Conservation (phyloP, 1,140 invertebrate genomes). For the Pentalonia nigronervosa region DNA sequence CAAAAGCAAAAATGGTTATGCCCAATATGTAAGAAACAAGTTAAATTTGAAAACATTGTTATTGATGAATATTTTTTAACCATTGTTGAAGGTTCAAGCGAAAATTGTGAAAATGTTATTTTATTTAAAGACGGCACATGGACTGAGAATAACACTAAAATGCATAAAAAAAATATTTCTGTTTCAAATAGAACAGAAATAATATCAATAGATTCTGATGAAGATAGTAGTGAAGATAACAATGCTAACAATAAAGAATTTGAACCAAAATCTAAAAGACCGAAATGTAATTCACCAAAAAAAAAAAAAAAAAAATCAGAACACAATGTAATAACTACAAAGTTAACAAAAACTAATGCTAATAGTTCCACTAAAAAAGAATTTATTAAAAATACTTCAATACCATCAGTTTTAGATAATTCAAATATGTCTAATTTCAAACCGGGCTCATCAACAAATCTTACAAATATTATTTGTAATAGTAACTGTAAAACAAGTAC, state of each 20-base stretch:
- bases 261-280: neutral
- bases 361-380: neutral
- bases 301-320: slow-evolving; percentile 14
- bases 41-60: slow-evolving; percentile 28
- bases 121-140: slow-evolving; percentile 37
- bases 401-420: neutral
- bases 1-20: slow-evolving; percentile 97
- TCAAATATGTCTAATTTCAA: slow-evolving; percentile 1
- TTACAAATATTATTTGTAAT: no score
- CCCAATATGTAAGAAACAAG: slow-evolving; percentile 90
- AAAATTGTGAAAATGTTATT: slow-evolving; percentile 29
- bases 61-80: slow-evolving; percentile 40
- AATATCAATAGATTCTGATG: neutral
- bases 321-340: neutral
- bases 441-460: neutral
- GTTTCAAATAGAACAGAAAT: slow-evolving; percentile 2
- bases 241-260: neutral
- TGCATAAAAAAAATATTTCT: neutral
- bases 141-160: neutral
- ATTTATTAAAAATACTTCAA: neutral
- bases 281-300: neutral
- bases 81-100: slow-evolving; percentile 11
- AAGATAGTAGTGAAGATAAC: neutral
- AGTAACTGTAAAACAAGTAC: neutral
- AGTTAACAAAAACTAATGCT: neutral